Evolutionary conservation across 2,797 vertebrate genomes (phyloP).

Genomic region (Echiichthys vipera): DNA sequence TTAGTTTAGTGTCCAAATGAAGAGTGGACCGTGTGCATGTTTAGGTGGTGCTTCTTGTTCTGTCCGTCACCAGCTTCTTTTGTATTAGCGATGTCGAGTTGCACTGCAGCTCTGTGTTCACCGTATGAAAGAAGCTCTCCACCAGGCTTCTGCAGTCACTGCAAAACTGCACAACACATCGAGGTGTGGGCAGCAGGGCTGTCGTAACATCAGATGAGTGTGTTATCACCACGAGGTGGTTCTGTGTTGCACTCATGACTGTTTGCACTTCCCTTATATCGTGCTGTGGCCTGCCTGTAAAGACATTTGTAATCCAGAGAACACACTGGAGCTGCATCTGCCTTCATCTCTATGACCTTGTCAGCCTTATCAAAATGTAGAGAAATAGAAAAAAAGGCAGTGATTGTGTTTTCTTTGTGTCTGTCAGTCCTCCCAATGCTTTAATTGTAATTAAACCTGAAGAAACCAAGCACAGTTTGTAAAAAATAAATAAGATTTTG

Average conservation of each 20-base stretch:
- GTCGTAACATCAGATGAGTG: slow-evolving; percentile 5
- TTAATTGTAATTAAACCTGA: neutral
- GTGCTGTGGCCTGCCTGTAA: slow-evolving; percentile 45
- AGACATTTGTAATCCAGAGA: slow-evolving; percentile 14
- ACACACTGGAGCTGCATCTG: neutral
- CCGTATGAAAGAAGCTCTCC: neutral
- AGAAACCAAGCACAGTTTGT: neutral
- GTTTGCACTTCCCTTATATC: slow-evolving; percentile 45
- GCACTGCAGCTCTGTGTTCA: neutral
- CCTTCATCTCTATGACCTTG: neutral
- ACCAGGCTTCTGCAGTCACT: neutral
- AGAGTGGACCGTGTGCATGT: neutral
- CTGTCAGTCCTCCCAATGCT: neutral
- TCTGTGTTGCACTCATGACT: slow-evolving; percentile 5
- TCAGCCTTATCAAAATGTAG: neutral
- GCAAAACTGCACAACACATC: neutral
- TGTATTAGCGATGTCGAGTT: slow-evolving; percentile 26
- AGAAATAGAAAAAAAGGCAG: neutral
- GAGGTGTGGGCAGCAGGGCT: neutral
- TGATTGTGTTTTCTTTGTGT: neutral
- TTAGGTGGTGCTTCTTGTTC: neutral
- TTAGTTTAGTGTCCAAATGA: neutral
- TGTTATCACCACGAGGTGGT: neutral
- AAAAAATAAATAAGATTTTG: no score
- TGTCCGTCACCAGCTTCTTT: neutral